These are phyloP conservation scores for Pantala flavescens DNA, from an alignment of 1,140 invertebrate genomes.

Conservation along the genomic window DNA sequence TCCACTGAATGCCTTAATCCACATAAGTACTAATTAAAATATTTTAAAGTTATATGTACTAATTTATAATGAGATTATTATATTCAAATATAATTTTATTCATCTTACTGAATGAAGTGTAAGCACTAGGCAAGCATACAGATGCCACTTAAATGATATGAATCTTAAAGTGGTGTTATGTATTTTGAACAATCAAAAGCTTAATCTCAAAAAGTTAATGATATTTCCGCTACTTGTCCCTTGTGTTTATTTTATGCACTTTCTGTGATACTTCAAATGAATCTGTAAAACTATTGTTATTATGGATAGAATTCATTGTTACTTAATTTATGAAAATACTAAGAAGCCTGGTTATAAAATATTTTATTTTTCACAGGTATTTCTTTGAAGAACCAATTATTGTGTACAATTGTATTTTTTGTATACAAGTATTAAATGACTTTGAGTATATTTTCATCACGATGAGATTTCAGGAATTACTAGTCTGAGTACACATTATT, in stretches of 20 bases:
- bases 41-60: too few species aligned
- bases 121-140: too few species aligned
- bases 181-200: too few species aligned
- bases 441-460: neutral
- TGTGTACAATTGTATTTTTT: conserved; percentile 1
- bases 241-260: neutral
- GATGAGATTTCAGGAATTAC: neutral
- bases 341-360: neutral
- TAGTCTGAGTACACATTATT: neutral
- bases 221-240: neutral
- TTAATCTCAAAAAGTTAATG: neutral
- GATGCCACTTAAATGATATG: too few species aligned
- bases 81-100: too few species aligned
- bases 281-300: neutral
- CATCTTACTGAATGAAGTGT: too few species aligned
- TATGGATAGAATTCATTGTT: neutral
- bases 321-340: neutral
- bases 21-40: too few species aligned
- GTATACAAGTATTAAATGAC: neutral
- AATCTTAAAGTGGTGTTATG: too few species aligned
- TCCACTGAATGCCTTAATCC: too few species aligned
- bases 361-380: neutral
- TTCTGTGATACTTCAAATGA: neutral
- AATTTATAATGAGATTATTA: too few species aligned
- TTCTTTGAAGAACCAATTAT: neutral